Evolutionary conservation across 2,888 invertebrate species (phyloP).

Genomic region (Xylophagus ater): DNA sequence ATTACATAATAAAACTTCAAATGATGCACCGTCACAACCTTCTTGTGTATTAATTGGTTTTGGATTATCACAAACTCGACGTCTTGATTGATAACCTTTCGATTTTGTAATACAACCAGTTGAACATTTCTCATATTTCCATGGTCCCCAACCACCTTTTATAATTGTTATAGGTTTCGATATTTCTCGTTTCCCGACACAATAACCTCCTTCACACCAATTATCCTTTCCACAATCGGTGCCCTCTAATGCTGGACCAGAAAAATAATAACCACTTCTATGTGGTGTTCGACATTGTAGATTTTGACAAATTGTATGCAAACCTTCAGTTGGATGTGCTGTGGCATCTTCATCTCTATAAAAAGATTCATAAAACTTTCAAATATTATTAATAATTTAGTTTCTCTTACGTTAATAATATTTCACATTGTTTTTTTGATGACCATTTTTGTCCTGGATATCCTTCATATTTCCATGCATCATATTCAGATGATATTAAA

Average conservation of each 20-base stretch:
- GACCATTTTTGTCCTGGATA: conserved; percentile 60
- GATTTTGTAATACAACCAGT: conserved; percentile 57
- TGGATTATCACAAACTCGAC: conserved; percentile 47
- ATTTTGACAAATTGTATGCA: conserved; percentile 48
- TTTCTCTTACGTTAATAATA: conserved; percentile 42
- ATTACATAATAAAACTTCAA: conserved; percentile 54
- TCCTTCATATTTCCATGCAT: conserved; percentile 51
- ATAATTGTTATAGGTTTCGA: conserved; percentile 31
- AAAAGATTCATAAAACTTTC: not conserved
- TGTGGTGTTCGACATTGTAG: conserved; percentile 62
- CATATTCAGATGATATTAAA: conserved; percentile 40
- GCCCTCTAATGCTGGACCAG: conserved; percentile 74
- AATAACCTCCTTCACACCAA: conserved; percentile 59
- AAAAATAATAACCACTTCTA: conserved; percentile 60
- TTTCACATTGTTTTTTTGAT: conserved; percentile 64
- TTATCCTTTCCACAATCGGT: conserved; percentile 56
- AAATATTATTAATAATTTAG: not conserved
- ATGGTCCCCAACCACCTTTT: conserved; percentile 52
- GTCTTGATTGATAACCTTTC: conserved; percentile 47
- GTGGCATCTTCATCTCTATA: conserved; percentile 53
- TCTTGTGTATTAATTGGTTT: conserved; percentile 41
- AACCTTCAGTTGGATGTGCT: conserved; percentile 37
- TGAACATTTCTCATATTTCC: conserved; percentile 49
- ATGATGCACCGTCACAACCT: conserved; percentile 51
- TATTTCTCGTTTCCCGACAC: conserved; percentile 37